Evolutionary conservation across 2,888 invertebrate genomes (phyloP).

Genomic region (Zelleria hepariella): DNA sequence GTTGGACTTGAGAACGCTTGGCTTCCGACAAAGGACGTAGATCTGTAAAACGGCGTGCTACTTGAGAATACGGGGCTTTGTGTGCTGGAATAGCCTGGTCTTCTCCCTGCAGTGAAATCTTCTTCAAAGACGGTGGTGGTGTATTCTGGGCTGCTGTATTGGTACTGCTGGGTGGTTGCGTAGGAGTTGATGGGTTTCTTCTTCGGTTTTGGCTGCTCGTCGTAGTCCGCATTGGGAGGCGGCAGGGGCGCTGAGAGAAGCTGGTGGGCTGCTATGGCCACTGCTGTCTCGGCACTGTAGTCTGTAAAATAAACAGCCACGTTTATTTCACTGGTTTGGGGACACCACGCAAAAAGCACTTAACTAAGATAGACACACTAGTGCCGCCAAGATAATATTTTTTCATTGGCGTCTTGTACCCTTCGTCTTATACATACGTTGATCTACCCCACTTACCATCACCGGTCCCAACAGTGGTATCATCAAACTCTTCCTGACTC

Average conservation of each 20-base stretch:
- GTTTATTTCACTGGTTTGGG: too few relatives aligned
- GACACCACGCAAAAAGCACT: too few relatives aligned
- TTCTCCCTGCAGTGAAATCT: constrained; percentile 22
- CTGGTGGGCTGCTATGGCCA: constrained; percentile 63
- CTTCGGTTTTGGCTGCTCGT: constrained; percentile 28
- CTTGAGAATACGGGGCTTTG: constrained; percentile 27
- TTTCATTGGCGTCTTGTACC: too few relatives aligned
- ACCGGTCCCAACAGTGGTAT: constrained; percentile 36
- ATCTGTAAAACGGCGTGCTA: background rate
- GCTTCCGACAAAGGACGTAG: background rate
- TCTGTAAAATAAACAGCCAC: constrained; percentile 26
- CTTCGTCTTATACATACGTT: too few relatives aligned
- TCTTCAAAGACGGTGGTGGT: constrained; percentile 13
- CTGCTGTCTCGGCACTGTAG: constrained; percentile 51
- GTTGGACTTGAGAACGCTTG: constrained; percentile 33
- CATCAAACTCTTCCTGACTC: constrained; percentile 26
- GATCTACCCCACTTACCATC: constrained; percentile 30
- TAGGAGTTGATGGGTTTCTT: constrained; percentile 17
- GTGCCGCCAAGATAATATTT: too few relatives aligned
- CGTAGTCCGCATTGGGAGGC: constrained; percentile 36
- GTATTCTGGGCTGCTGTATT: constrained; percentile 44
- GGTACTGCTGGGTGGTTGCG: constrained; percentile 40
- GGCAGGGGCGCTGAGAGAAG: constrained; percentile 60
- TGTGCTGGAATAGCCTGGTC: constrained; percentile 7
- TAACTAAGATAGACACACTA: too few relatives aligned